Percentiles rank a stretch among this genome's conserved stretches.
These are phyloP conservation scores for Acleris cristana DNA, from an alignment of 2,888 invertebrate genomes.

Conservation along the genomic window DNA sequence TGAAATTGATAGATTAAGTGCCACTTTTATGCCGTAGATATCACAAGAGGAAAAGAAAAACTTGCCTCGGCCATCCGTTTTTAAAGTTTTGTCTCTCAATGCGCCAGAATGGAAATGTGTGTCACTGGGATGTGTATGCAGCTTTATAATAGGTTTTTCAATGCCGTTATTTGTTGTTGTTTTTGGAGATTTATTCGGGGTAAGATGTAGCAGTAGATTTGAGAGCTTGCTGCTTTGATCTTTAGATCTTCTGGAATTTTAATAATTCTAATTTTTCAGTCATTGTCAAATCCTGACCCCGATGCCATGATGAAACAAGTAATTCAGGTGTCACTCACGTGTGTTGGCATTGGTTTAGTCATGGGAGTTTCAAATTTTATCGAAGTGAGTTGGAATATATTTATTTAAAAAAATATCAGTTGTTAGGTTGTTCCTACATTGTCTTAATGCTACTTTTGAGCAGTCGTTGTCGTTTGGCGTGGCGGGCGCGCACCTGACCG, in stretches of 20 bases:
- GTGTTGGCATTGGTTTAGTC: conserved; percentile 52
- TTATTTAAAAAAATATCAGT: too few relatives aligned
- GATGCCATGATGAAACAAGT: conserved; percentile 53
- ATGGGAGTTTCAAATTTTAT: conserved; percentile 55
- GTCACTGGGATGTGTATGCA: conserved; percentile 80
- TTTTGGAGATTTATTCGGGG: conserved; percentile 87
- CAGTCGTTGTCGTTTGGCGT: conserved; percentile 86
- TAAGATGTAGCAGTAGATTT: conserved; percentile 53
- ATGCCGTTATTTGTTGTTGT: conserved; percentile 88
- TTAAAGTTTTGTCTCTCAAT: conserved; percentile 82
- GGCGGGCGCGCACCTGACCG: conserved; percentile 90
- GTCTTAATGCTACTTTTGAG: too few relatives aligned
- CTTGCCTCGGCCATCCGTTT: conserved; percentile 57
- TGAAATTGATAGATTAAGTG: neutral
- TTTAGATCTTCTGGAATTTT: neutral
- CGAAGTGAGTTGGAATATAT: conserved; percentile 50
- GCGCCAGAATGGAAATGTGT: conserved; percentile 86
- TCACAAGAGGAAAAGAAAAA: conserved; percentile 39
- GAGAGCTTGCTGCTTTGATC: neutral
- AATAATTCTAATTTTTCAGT: conserved; percentile 46
- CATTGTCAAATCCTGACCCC: conserved; percentile 55
- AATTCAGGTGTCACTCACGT: conserved; percentile 47
- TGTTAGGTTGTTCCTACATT: too few relatives aligned
- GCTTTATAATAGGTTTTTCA: conserved; percentile 85
- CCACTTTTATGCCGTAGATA: neutral